Base-by-base conservation (phyloP, 2,113 vertebrate species). In the Xenopus laevis region DNA sequence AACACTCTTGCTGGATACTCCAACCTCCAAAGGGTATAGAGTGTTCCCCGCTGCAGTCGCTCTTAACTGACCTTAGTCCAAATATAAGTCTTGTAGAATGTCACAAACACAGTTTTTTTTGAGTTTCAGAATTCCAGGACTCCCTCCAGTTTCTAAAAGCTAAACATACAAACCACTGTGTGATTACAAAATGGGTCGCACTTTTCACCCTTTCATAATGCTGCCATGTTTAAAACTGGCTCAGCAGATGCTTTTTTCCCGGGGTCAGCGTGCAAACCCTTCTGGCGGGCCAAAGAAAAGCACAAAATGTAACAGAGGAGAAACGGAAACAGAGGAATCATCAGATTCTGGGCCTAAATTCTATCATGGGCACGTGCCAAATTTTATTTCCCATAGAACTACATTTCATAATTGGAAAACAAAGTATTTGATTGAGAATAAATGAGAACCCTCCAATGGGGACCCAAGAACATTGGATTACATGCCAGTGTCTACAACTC, bases 281-380 rank as follows among this genome's bases (percentile, higher is more conserved):
- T 30, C 57, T 13, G 59, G 55, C 57, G 61, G 72, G 57, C 64
- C 50, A 46, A 62, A 62, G 58, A 75, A 68, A 75, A 68, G 65
- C 73, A 68, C 73, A 68, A 67, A 33, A 30, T 2, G 18, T 17
- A 65, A 45, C 45, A 4, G 7, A 2, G 17, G 10, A 2, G 53
- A 52, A 45, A 47, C 46, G 10, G 2, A 66, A 59, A 74, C 10
- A 16, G 13, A 4, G 47, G 55, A 21, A 4, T 20, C 72, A 50
- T 67, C 64, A 46, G 20, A 21, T 47, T 65, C 55, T 50, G 7
- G 21, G 17, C 15, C 17, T 4, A 8, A 55, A 55, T 27, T 27
- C 1, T 27, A 27, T 60, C 20, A 6, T 21, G 18, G 20, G 23
- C 15, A 23, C 13, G 8, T 15, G 16, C 58, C 58, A 27, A 60